phyloP scores from a whole-genome alignment of 30 jellyfish, hydroid and myxozoan species.

The Rhopilema esculentum region DNA sequence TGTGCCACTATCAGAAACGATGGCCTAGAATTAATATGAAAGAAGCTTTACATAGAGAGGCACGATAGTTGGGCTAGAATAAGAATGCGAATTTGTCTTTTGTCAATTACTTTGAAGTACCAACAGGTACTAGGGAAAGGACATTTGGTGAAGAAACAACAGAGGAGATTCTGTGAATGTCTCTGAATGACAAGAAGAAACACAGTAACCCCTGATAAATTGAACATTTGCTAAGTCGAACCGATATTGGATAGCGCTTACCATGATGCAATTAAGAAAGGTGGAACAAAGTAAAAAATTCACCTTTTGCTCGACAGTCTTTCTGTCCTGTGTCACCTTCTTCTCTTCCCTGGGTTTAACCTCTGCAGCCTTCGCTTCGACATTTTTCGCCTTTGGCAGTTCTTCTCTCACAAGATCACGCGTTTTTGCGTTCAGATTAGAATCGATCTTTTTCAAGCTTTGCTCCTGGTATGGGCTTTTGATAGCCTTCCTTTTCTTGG shows the following conservation, averaged over 20 bases:
- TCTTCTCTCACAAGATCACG: slow-evolving; percentile 1
- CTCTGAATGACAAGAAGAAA: no score
- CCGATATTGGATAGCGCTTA: no score
- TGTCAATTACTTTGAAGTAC: no score
- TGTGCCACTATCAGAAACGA: background rate
- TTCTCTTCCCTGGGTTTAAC: background rate
- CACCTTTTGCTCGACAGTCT: slow-evolving; percentile 37
- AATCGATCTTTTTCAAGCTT: slow-evolving; percentile 29
- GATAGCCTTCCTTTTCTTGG: slow-evolving; percentile 58
- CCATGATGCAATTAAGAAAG: no score
- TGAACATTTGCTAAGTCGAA: no score
- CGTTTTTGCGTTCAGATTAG: slow-evolving; percentile 9
- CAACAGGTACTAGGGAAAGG: no score
- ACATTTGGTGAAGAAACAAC: no score
- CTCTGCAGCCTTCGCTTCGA: background rate
- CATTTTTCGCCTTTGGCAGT: background rate
- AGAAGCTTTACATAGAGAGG: background rate
- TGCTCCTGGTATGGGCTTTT: slow-evolving; percentile 62
- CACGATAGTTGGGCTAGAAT: background rate
- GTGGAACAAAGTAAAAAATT: no score
- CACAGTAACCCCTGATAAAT: no score
- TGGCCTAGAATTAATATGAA: background rate
- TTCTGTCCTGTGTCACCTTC: slow-evolving; percentile 43
- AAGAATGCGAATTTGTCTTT: no score
- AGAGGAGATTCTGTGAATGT: no score